Conservation (phyloP, 2,888 invertebrate species). For the Parapristionchus giblindavisi region DNA sequence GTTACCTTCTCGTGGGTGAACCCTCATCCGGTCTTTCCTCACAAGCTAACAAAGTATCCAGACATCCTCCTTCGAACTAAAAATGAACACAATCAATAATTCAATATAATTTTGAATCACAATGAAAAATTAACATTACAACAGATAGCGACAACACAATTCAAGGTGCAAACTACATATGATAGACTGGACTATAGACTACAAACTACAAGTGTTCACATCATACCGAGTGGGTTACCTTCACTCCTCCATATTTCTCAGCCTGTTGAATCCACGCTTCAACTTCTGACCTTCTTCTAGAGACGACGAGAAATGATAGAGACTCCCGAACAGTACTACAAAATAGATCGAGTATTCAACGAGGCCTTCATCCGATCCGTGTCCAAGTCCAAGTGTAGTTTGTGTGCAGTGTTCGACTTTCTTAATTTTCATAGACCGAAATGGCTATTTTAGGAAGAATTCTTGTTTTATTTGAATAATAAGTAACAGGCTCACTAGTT, state of each 20-base stretch:
- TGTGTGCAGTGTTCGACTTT: too few species aligned
- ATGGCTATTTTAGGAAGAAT: background rate
- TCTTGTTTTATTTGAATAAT: background rate
- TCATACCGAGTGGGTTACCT: conserved; percentile 38
- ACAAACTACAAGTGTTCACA: background rate
- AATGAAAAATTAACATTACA: too few species aligned
- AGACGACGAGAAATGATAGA: conserved; percentile 45
- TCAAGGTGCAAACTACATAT: too few species aligned
- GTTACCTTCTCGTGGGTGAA: conserved; percentile 21
- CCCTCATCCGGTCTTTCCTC: conserved; percentile 12
- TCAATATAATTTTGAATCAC: too few species aligned
- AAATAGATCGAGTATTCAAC: too few species aligned
- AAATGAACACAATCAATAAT: too few species aligned
- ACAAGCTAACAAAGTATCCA: conserved; percentile 2
- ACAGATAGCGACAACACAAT: too few species aligned
- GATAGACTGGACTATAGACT: background rate
- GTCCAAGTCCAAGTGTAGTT: too few species aligned
- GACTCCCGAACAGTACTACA: conserved; percentile 45
- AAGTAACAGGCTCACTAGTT: conserved; percentile 41
- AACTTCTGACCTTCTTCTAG: conserved; percentile 38
- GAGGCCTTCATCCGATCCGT: too few species aligned
- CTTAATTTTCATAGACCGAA: too few species aligned
- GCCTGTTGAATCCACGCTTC: conserved; percentile 42
- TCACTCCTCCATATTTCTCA: conserved; percentile 34
- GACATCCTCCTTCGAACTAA: conserved; percentile 32